phyloP scores from a whole-genome alignment of 1,140 invertebrate species.

The Nomia melanderi region DNA sequence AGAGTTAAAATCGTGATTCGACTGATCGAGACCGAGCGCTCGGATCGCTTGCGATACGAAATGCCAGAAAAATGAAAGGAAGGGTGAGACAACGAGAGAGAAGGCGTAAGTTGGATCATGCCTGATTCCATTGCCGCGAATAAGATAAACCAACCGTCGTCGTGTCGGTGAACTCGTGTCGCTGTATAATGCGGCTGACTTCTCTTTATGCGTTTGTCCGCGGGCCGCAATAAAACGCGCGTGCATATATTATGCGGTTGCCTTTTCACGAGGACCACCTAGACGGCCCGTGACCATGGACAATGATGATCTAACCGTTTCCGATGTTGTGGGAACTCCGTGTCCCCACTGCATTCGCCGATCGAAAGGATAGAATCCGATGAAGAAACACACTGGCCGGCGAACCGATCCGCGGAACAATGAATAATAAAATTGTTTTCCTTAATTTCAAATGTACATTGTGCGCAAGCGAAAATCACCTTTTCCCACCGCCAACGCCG shows the following conservation, averaged over 20 bases:
- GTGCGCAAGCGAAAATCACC: too few relatives aligned
- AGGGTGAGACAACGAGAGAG: too few relatives aligned
- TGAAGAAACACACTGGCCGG: slow-evolving; percentile 5
- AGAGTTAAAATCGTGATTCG: too few relatives aligned
- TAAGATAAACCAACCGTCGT: slow-evolving; percentile 27
- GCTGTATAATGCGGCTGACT: slow-evolving; percentile 41
- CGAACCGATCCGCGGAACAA: neutral
- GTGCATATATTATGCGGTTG: slow-evolving; percentile 62
- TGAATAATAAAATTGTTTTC: neutral
- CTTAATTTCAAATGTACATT: too few relatives aligned
- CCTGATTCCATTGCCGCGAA: slow-evolving; percentile 18
- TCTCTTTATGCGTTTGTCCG: slow-evolving; percentile 30
- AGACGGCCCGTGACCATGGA: slow-evolving; percentile 48
- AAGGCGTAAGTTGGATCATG: slow-evolving; percentile 5
- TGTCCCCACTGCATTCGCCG: neutral
- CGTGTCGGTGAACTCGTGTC: slow-evolving; percentile 50
- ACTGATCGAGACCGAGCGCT: too few relatives aligned
- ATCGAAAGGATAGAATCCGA: slow-evolving; percentile 9
- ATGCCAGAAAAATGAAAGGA: neutral
- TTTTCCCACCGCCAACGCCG: too few relatives aligned
- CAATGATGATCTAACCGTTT: slow-evolving; percentile 53
- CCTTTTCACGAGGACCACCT: slow-evolving; percentile 65
- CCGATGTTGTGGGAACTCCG: slow-evolving; percentile 39
- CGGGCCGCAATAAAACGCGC: slow-evolving; percentile 62
- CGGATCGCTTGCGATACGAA: too few relatives aligned